These are phyloP conservation scores for Drosophila cyrtoloma DNA, from an alignment of 2,888 invertebrate genomes.

Conservation along the genomic window DNA sequence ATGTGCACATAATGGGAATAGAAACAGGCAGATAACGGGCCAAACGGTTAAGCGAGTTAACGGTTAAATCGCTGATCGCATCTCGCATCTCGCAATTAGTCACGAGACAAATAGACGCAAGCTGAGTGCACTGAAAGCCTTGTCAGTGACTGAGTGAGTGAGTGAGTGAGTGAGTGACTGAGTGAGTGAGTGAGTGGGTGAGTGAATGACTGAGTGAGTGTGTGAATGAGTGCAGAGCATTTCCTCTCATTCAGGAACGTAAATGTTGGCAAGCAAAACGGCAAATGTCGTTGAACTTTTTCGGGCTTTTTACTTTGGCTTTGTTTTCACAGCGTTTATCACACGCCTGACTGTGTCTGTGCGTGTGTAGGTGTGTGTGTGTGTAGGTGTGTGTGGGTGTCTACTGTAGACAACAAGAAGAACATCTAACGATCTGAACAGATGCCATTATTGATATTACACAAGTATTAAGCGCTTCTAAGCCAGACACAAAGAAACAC, in stretches of 20 bases:
- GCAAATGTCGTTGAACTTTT: constrained; percentile 50
- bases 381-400: constrained; percentile 8
- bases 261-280: constrained; percentile 13
- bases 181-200: neutral
- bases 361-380: neutral
- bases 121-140: constrained; percentile 6
- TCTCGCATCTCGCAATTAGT: constrained; percentile 28
- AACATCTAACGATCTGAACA: constrained; percentile 16
- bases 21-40: neutral
- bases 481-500: constrained; percentile 12
- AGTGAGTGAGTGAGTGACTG: neutral
- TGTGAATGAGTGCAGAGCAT: constrained; percentile 5
- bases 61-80: neutral
- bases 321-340: constrained; percentile 1
- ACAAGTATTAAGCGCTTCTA: constrained; percentile 6
- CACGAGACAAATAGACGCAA: constrained; percentile 51
- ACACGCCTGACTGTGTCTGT: neutral
- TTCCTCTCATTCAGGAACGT: constrained; percentile 29
- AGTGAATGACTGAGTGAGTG: neutral
- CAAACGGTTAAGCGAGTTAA: neutral
- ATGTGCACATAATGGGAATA: neutral
- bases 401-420: constrained; percentile 11
- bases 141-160: neutral
- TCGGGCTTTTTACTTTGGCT: constrained; percentile 11
- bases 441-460: constrained; percentile 15